Conservation (phyloP, 2,113 vertebrate species). For the Oryzias curvinotus region DNA sequence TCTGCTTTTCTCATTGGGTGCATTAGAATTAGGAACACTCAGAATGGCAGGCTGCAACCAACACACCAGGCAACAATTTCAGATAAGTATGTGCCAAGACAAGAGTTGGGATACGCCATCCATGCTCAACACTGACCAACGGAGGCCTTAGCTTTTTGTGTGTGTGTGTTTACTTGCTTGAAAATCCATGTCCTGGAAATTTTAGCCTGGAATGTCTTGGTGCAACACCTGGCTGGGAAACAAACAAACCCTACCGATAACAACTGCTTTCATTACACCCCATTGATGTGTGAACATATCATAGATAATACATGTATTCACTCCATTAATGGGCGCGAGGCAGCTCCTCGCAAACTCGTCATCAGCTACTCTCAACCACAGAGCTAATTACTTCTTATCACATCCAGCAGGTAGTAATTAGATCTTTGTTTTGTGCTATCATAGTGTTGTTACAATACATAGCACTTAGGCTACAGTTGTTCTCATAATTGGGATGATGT, state of each 20-base stretch:
- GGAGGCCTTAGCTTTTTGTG: not conserved
- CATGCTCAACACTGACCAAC: too few relatives aligned
- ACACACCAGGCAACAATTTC: too few relatives aligned
- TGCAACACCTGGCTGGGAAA: slow-evolving; percentile 17
- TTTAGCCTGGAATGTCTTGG: slow-evolving; percentile 3
- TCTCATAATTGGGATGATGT: slow-evolving; percentile 47
- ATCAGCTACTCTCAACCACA: slow-evolving; percentile 60
- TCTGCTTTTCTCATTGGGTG: too few relatives aligned
- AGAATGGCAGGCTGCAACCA: too few relatives aligned
- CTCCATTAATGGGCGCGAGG: slow-evolving; percentile 47
- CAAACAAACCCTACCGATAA: slow-evolving; percentile 21
- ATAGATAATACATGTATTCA: slow-evolving; percentile 39
- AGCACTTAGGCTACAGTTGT: slow-evolving; percentile 70
- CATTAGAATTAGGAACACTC: too few relatives aligned
- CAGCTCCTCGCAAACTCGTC: slow-evolving; percentile 55
- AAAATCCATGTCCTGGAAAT: not conserved
- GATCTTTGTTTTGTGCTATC: slow-evolving; percentile 73
- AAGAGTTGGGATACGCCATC: too few relatives aligned
- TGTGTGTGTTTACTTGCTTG: not conserved
- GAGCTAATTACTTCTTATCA: slow-evolving; percentile 76
- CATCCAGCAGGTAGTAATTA: slow-evolving; percentile 80
- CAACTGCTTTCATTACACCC: slow-evolving; percentile 37
- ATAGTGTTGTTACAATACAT: slow-evolving; percentile 75
- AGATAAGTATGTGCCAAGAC: too few relatives aligned
- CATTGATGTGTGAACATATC: slow-evolving; percentile 25